Conservation (phyloP, 2,888 invertebrate species). For the Heteromurus nitidus region DNA sequence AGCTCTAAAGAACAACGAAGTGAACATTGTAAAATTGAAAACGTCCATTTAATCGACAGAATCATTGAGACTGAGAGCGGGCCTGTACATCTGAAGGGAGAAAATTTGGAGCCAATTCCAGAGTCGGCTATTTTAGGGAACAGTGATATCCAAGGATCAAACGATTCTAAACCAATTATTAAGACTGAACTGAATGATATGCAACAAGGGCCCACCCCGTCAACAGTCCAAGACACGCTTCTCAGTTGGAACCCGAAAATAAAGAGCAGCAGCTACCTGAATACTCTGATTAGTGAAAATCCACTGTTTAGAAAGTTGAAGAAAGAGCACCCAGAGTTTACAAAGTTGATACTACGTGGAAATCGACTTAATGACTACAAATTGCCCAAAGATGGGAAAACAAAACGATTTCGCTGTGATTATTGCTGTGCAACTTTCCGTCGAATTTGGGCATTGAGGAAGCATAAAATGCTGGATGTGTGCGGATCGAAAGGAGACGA, state of each 20-base stretch:
- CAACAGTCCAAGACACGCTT: too few species aligned
- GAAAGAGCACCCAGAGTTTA: slow-evolving; percentile 9
- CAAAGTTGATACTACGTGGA: not conserved
- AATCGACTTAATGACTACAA: slow-evolving; percentile 2
- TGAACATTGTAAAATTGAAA: not conserved
- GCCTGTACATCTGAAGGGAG: slow-evolving; percentile 19
- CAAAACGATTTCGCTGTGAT: not conserved
- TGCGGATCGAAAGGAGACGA: slow-evolving; percentile 4
- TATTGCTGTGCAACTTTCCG: not conserved
- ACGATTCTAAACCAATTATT: not conserved
- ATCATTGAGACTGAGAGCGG: slow-evolving; percentile 21
- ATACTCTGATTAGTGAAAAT: not conserved
- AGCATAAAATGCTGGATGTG: slow-evolving; percentile 5
- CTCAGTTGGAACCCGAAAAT: slow-evolving; percentile 4
- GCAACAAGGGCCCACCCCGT: not conserved
- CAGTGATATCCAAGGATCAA: not conserved
- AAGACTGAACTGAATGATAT: not conserved
- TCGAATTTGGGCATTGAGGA: not conserved
- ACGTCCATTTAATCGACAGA: slow-evolving; percentile 4
- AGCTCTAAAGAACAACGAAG: too few species aligned
- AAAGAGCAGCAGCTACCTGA: not conserved
- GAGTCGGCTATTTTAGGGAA: not conserved
- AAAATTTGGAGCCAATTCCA: not conserved
- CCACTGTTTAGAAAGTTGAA: slow-evolving; percentile 17
- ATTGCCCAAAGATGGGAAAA: not conserved